Percentiles rank a stretch among this genome's conserved stretches.
These are phyloP conservation scores for Cervus canadensis DNA, from an alignment of 2,113 vertebrate genomes.

Conservation along the genomic window DNA sequence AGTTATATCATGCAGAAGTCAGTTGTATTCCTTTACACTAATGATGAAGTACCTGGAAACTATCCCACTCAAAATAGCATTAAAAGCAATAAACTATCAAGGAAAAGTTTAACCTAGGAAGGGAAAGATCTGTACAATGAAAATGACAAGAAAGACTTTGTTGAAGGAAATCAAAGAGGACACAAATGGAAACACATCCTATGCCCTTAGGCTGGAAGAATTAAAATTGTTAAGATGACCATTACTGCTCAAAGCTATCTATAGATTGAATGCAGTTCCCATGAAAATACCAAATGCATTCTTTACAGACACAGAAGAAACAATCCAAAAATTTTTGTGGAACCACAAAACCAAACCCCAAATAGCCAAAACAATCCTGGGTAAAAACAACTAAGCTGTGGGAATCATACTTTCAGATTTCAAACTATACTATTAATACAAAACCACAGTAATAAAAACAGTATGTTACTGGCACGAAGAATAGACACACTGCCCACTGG, in stretches of 20 bases:
- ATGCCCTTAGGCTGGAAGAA: background rate
- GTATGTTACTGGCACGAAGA: background rate
- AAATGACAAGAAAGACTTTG: background rate
- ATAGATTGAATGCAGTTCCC: background rate
- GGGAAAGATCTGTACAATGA: background rate
- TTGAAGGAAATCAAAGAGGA: background rate
- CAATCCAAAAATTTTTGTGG: background rate
- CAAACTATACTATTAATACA: background rate
- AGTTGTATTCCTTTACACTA: background rate
- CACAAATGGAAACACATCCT: background rate
- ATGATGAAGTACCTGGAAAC: background rate
- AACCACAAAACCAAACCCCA: background rate
- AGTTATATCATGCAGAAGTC: background rate
- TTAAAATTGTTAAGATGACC: background rate
- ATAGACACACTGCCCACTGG: background rate
- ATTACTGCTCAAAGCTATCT: background rate
- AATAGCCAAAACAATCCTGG: background rate
- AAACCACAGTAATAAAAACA: background rate
- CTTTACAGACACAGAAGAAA: background rate
- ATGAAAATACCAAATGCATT: background rate
- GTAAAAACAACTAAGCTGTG: background rate
- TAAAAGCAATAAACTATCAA: background rate
- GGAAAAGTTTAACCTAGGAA: background rate
- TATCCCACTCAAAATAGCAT: background rate
- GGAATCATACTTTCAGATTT: background rate